These are phyloP conservation scores for Drosophila nasuta DNA, from an alignment of 1,140 invertebrate species.

Conservation along the genomic window DNA sequence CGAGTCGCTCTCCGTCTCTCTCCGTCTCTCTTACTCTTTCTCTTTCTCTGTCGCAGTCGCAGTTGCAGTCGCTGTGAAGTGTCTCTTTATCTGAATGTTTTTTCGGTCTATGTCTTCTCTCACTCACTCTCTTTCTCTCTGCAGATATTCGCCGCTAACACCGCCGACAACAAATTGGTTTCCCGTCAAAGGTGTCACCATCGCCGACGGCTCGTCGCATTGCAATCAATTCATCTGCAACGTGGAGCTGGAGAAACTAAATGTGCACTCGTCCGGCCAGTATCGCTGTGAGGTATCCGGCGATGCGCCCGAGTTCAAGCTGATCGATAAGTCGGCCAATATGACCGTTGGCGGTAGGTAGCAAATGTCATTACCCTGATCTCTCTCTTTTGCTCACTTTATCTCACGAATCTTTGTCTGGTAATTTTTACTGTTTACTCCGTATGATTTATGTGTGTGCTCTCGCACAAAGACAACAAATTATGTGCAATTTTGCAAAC, in stretches of 20 bases:
- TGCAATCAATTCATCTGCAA: slow-evolving; percentile 86
- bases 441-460: slow-evolving; percentile 55
- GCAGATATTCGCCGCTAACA: slow-evolving; percentile 84
- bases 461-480: slow-evolving; percentile 75
- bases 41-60: not conserved
- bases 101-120: slow-evolving; percentile 8
- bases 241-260: slow-evolving; percentile 86
- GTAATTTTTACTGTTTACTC: slow-evolving; percentile 50
- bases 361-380: not conserved
- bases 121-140: slow-evolving; percentile 34
- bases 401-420: slow-evolving; percentile 6
- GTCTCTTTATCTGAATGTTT: slow-evolving; percentile 1
- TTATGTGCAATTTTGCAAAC: slow-evolving; percentile 83
- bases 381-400: not conserved
- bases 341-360: slow-evolving; percentile 87
- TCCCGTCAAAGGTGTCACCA: slow-evolving; percentile 88
- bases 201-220: slow-evolving; percentile 90
- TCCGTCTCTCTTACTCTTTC: slow-evolving; percentile 19
- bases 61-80: not conserved
- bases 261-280: slow-evolving; percentile 86
- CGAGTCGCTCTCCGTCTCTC: slow-evolving; percentile 37
- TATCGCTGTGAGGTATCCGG: slow-evolving; percentile 89
- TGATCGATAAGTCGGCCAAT: slow-evolving; percentile 87
- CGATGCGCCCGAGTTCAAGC: slow-evolving; percentile 88
- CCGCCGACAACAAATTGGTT: slow-evolving; percentile 84